Evolutionary conservation across 2,888 invertebrate genomes (phyloP).

Genomic region (Caenorhabditis virilis): DNA sequence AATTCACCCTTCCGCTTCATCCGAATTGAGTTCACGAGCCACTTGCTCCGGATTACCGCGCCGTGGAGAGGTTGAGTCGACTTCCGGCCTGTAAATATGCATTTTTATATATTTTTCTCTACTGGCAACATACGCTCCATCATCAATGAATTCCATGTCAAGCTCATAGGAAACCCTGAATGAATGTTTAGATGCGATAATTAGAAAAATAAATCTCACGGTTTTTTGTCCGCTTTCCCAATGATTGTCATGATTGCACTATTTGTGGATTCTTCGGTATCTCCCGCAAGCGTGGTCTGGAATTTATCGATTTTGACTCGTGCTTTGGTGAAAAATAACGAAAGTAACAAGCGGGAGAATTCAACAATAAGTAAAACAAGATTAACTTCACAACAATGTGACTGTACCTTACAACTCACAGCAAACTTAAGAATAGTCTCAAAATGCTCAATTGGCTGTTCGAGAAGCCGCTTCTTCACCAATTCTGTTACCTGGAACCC

Average conservation of each 20-base stretch:
- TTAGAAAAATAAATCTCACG: neutral
- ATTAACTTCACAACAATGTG: neutral
- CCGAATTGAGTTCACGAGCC: neutral
- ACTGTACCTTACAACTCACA: neutral
- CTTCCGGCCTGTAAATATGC: slow-evolving; percentile 29
- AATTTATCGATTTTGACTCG: neutral
- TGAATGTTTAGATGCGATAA: neutral
- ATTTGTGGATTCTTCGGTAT: neutral
- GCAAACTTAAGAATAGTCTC: neutral
- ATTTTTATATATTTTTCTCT: too few relatives aligned
- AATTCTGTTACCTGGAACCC: neutral
- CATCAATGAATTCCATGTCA: slow-evolving; percentile 28
- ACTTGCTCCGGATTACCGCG: slow-evolving; percentile 23
- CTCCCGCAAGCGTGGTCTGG: neutral
- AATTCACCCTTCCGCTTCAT: neutral
- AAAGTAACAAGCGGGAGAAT: neutral
- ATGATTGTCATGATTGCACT: neutral
- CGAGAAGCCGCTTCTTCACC: neutral
- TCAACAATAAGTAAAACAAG: neutral
- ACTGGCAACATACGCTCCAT: slow-evolving; percentile 21
- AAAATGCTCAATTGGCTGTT: neutral
- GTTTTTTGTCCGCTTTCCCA: neutral
- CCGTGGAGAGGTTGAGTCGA: slow-evolving; percentile 5
- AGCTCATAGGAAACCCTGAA: slow-evolving; percentile 33
- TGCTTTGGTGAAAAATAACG: neutral